Conservation (phyloP, 2,113 vertebrate species). For the Aramus guarauna region DNA sequence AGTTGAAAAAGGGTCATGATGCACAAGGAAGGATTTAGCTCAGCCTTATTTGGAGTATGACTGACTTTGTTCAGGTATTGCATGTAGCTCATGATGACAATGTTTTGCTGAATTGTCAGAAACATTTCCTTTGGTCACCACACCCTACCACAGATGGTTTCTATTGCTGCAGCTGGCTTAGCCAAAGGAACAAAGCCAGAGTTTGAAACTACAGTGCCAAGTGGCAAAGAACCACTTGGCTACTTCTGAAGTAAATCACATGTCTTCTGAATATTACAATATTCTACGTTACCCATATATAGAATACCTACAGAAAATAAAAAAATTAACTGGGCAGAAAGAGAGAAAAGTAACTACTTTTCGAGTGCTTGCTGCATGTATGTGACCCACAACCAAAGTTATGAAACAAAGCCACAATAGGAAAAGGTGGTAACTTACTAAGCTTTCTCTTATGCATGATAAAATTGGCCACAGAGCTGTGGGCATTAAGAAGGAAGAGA, state of each 20-base stretch:
- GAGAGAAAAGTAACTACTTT: not conserved
- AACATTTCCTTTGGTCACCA: conserved; percentile 37
- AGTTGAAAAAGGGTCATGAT: not conserved
- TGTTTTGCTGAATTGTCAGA: conserved; percentile 42
- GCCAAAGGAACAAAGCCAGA: not conserved
- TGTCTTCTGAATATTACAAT: not conserved
- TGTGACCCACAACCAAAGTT: not conserved
- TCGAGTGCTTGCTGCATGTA: not conserved
- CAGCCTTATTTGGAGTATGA: not conserved
- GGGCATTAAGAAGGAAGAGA: not conserved
- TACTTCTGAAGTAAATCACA: not conserved
- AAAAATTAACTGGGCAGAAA: not conserved
- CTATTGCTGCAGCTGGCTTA: not conserved
- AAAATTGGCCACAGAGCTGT: not conserved
- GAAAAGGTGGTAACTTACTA: not conserved
- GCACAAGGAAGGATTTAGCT: not conserved
- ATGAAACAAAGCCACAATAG: not conserved
- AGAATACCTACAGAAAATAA: not conserved
- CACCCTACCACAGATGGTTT: conserved; percentile 52
- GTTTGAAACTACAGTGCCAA: not conserved
- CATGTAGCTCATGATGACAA: not conserved
- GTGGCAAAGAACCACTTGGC: not conserved
- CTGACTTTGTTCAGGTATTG: not conserved
- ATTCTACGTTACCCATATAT: not conserved
- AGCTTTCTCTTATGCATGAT: not conserved